Conservation (phyloP, 1,140 invertebrate species). For the Pinna nobilis region DNA sequence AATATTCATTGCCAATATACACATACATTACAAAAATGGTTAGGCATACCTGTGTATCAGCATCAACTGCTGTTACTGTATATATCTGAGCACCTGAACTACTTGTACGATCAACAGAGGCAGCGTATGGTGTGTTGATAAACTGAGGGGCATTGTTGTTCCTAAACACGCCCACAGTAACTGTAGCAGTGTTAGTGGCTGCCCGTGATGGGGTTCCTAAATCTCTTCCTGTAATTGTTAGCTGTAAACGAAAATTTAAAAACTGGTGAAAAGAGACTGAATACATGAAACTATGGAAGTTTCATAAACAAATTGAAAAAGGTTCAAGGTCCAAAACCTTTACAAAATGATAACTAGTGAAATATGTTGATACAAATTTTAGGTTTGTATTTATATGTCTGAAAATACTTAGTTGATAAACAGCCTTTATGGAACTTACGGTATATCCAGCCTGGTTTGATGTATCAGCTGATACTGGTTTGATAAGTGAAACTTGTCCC, state of each 20-base stretch:
- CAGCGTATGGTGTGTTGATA: constrained; percentile 1
- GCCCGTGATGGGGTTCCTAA: constrained; percentile 44
- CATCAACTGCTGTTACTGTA: constrained; percentile 12
- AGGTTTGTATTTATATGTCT: no score
- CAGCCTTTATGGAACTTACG: constrained; percentile 25
- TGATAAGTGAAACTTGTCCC: constrained; percentile 40
- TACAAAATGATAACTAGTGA: no score
- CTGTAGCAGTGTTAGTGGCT: constrained; percentile 42
- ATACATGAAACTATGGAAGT: no score
- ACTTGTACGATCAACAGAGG: constrained; percentile 7
- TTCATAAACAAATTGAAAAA: no score
- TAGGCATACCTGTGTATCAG: constrained; percentile 7
- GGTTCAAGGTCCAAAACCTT: no score
- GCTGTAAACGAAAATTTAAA: no score
- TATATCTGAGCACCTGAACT: constrained; percentile 1
- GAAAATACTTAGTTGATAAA: no score
- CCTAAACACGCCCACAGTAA: constrained; percentile 45
- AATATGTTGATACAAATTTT: no score
- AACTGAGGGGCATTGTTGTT: constrained; percentile 47
- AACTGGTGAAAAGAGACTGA: no score
- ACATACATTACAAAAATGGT: no score
- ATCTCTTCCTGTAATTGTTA: constrained; percentile 47
- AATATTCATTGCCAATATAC: background rate
- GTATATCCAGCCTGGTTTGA: constrained; percentile 21
- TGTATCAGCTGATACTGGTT: constrained; percentile 30